Evolutionary conservation across 2,113 vertebrate species (phyloP), one percentile per base, ranked within the genome.

Genomic region (Melanerpes formicivorus): DNA sequence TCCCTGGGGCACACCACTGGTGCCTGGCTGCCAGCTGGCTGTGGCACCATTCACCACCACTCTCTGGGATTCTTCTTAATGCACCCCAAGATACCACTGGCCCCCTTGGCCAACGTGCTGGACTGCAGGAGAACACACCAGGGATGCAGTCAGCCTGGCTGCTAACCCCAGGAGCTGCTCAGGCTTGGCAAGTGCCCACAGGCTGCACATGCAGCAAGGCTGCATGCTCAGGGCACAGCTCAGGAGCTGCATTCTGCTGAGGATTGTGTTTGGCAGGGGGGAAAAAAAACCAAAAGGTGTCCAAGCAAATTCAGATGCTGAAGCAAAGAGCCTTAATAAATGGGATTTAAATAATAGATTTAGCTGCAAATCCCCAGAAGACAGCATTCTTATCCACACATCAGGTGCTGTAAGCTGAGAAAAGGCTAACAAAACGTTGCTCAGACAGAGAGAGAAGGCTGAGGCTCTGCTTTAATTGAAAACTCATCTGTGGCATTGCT

Each of bases 281-380:
- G 32, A 87, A 65, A 87, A 69, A 82, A 40, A 40, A 11, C 9
- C 40, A 40, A 40, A 93, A 93, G 48, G 66, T 84, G 67, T 77
- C 84, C 67, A 52, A 87, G 87, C 77, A 87, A 89, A 90, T 82
- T 82, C 87, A 30, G 12, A 66, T 32, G 3, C 3, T 5, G 75
- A 87, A 93, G 89, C 42, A 77, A 90, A 96, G 84, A 90, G 83
- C 82, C 82, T 96, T 91, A 84, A 96, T 94, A 94, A 95, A 93
- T 21, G 80, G 94, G 89, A 94, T 94, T 93, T 96, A 92, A 96
- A 94, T 93, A 96, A 96, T 89, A 95, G 95, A 95, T 94, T 96
- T 92, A 96, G 75, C 93, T 80, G 95, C 83, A 95, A 96, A 96
- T 95, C 94, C 95, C 94, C 87, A 84, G 89, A 82, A 94, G 89